Base-by-base conservation (phyloP, 2,888 invertebrate species). In the Sericinus montela region DNA sequence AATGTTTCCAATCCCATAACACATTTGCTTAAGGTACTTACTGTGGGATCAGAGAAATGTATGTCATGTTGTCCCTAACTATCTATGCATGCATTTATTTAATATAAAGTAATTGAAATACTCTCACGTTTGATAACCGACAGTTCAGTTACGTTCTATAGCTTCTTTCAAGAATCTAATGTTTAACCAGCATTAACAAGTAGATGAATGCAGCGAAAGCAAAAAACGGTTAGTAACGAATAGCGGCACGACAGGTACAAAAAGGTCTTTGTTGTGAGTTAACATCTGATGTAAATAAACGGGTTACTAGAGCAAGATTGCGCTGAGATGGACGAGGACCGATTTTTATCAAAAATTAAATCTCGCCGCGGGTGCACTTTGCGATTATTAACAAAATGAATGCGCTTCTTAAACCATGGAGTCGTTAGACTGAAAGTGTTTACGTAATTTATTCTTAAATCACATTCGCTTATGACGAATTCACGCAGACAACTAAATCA, bases 321-420 rank as follows among this genome's bases (percentile, higher is more conserved):
- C 14, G 67, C 65, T 63, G 59, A 65, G 73, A 72, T 72, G 60
- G 52, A 60, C 53, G 56, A 63, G 67, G 72, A 71, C 67, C 66
- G 73, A 76, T 77, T 72, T 65, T 72, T 75, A 84, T 83, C 80
- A 67, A 77, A n/a, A 83, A 77, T 80, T 79, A 72, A 72, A 80
- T 78, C 75, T 75, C 78, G 55, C 80, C 75, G 79, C 81, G 70
- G 77, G 82, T 75, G 75, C 56, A 68, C 69, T 14, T 19, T 19
- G 36, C 29, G 3, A 13, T 47, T 36, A 36, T 47, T 41, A 30
- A 67, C 62, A 62, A 63, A 57, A 59, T 59, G 60, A 32, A 42
- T 19, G 11, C 19, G 30, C 23, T 28, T 19, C 9, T 42, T 16
- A 34, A 23, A 19, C 8, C 23, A 9, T 6, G n/a, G 9, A 23